These are phyloP conservation scores for Cynoglossus semilaevis DNA, from an alignment of 2,113 vertebrate genomes.

Conservation along the genomic window DNA sequence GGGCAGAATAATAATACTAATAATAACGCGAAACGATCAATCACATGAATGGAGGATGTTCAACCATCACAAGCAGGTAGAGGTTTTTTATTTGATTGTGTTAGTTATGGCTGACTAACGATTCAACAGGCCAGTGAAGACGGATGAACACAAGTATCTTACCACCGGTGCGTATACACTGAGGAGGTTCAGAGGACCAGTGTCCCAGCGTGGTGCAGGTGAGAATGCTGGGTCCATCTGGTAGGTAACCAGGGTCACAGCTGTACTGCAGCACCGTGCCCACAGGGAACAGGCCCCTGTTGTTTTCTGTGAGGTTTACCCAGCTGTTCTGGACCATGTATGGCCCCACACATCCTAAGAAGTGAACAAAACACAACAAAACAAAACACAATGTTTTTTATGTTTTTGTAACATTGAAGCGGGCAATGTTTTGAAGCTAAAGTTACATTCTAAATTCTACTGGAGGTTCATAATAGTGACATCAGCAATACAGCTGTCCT, in stretches of 20 bases:
- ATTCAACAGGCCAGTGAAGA: constrained; percentile 8
- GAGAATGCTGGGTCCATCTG: constrained; percentile 73
- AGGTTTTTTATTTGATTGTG: no score
- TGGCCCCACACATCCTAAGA: constrained; percentile 75
- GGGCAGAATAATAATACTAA: no score
- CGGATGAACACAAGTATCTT: constrained; percentile 28
- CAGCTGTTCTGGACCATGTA: constrained; percentile 76
- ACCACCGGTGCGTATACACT: constrained; percentile 73
- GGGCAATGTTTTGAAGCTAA: no score
- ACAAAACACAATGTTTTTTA: constrained; percentile 20
- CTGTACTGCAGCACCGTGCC: constrained; percentile 79
- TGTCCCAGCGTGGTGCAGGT: constrained; percentile 67
- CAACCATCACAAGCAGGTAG: no score
- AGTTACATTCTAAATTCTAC: no score
- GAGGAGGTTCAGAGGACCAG: constrained; percentile 76
- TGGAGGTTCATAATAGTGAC: no score
- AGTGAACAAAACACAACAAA: constrained; percentile 1
- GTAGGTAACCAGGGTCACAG: constrained; percentile 76
- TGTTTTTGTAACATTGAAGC: not conserved
- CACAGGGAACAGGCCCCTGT: constrained; percentile 71
- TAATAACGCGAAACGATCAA: no score
- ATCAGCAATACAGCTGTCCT: no score
- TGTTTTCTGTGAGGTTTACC: constrained; percentile 78
- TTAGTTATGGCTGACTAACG: no score
- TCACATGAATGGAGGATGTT: no score